phyloP scores from a whole-genome alignment of 1,140 invertebrate genomes.

The Drosophila kepulauana region DNA sequence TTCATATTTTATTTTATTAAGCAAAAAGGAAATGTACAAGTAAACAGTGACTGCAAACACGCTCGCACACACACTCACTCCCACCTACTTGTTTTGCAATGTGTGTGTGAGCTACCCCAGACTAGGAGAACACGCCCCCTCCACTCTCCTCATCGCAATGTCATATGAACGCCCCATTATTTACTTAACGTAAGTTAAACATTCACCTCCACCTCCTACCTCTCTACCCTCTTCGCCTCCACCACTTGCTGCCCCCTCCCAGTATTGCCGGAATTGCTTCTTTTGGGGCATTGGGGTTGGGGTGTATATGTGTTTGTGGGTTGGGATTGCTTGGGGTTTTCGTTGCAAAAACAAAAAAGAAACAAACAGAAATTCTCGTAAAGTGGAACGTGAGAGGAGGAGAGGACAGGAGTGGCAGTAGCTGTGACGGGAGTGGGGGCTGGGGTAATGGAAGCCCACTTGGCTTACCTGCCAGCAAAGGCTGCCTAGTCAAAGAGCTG shows the following conservation, averaged over 20 bases:
- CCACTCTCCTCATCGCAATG: conserved; percentile 43
- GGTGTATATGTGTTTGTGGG: conserved; percentile 2
- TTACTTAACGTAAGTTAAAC: conserved; percentile 83
- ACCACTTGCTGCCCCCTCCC: conserved; percentile 20
- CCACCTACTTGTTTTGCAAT: not conserved
- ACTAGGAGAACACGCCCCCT: conserved; percentile 3
- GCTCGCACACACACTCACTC: conserved; percentile 22
- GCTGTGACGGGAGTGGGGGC: not conserved
- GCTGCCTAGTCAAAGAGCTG: conserved; percentile 81
- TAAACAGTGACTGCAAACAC: conserved; percentile 75
- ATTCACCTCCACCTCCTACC: conserved; percentile 41
- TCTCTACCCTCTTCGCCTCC: conserved; percentile 9
- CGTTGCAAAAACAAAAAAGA: conserved; percentile 57
- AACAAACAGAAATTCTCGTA: conserved; percentile 40
- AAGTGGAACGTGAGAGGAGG: conserved; percentile 9
- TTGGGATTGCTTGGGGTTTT: conserved; percentile 19
- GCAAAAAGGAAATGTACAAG: conserved; percentile 74
- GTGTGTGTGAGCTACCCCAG: conserved; percentile 6
- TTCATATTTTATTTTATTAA: conserved; percentile 81
- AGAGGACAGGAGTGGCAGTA: not conserved
- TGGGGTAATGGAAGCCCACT: conserved; percentile 25
- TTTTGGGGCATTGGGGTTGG: conserved; percentile 33
- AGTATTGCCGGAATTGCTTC: conserved; percentile 30
- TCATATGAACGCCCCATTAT: conserved; percentile 83
- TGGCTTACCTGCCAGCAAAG: conserved; percentile 75